These are phyloP conservation scores for Craseonycteris thonglongyai DNA, from an alignment of 2,113 vertebrate genomes.

Conservation along the genomic window DNA sequence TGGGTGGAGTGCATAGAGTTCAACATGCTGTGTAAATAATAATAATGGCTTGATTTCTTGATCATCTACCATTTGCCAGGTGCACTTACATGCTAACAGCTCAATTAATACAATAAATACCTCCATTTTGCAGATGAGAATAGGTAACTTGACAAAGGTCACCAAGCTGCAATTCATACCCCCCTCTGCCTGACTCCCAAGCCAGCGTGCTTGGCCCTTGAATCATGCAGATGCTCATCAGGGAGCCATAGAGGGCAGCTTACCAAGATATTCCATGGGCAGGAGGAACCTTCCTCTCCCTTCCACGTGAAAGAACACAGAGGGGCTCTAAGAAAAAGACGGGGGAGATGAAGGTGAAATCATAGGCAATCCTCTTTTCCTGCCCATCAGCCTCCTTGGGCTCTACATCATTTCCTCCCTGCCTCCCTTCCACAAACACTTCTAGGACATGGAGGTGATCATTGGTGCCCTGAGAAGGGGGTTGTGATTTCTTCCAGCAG, in stretches of 20 bases:
- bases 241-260: neutral
- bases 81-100: neutral
- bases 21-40: neutral
- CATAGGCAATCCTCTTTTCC: neutral
- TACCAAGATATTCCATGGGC: neutral
- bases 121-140: neutral
- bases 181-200: neutral
- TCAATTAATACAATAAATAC: neutral
- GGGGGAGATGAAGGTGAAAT: neutral
- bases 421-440: neutral
- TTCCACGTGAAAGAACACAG: neutral
- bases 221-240: rapidly evolving
- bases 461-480: neutral
- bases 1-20: neutral
- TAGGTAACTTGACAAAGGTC: neutral
- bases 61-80: neutral
- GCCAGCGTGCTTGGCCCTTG: neutral
- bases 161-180: neutral
- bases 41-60: neutral
- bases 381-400: neutral
- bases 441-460: neutral
- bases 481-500: neutral
- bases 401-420: neutral
- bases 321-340: neutral
- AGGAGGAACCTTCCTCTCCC: neutral